Conservation (phyloP, 1,140 invertebrate genomes). For the Mamestra configurata region DNA sequence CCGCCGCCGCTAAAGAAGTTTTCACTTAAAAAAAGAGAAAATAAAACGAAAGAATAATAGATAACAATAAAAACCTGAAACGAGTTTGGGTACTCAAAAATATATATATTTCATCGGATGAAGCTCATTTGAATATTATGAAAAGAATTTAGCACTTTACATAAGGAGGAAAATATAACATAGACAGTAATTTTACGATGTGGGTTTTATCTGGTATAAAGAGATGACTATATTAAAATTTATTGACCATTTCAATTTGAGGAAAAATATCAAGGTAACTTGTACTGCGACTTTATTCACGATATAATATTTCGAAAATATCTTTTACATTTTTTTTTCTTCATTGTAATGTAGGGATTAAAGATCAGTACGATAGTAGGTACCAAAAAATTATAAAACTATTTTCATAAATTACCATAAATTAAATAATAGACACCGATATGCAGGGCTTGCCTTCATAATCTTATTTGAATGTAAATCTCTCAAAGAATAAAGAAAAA, state of each 20-base stretch:
- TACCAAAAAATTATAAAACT: neutral
- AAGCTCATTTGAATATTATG: neutral
- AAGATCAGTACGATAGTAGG: neutral
- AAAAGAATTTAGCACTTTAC: neutral
- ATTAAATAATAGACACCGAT: constrained; percentile 1
- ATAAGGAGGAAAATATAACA: neutral
- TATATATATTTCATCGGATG: neutral
- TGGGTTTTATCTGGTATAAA: constrained; percentile 20
- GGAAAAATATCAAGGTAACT: constrained; percentile 12
- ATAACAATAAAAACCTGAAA: too few species aligned
- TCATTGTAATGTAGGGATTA: too few species aligned
- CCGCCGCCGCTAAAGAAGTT: too few species aligned
- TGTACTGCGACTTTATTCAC: neutral
- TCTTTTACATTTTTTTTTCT: too few species aligned
- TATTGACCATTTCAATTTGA: neutral
- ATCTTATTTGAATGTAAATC: neutral
- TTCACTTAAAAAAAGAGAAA: too few species aligned
- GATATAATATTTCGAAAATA: neutral
- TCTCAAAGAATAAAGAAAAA: constrained; percentile 19
- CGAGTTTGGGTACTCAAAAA: too few species aligned
- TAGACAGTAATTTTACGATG: neutral
- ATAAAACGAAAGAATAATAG: too few species aligned
- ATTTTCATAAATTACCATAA: neutral
- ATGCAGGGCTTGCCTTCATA: constrained; percentile 18
- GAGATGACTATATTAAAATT: neutral